Evolutionary conservation across 1,140 invertebrate species (phyloP).

Genomic region (Drosophila ohnishii): DNA sequence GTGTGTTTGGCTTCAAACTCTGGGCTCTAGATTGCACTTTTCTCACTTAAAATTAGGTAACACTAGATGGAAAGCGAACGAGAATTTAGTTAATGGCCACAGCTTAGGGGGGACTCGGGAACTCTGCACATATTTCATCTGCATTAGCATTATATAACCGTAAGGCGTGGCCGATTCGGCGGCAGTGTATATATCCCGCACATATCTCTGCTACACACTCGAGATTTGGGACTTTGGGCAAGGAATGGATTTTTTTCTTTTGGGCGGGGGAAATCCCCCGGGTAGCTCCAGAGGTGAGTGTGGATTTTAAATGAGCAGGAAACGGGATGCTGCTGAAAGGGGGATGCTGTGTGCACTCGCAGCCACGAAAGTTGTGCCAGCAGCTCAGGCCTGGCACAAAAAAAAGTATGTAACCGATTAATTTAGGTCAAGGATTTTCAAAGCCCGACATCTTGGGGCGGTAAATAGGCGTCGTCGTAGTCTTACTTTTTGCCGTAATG

Average conservation of each 20-base stretch:
- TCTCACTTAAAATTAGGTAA: conserved; percentile 72
- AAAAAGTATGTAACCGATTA: conserved; percentile 56
- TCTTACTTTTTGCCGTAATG: conserved; percentile 32
- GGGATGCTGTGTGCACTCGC: conserved; percentile 35
- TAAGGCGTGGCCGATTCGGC: conserved; percentile 44
- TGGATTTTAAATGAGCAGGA: conserved; percentile 29
- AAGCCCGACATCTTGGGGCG: conserved; percentile 47
- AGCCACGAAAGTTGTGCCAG: conserved; percentile 34
- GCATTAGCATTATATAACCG: conserved; percentile 63
- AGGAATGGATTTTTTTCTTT: conserved; percentile 11
- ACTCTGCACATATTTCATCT: conserved; percentile 25
- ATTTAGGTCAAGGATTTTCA: conserved; percentile 77
- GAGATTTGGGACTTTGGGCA: conserved; percentile 19
- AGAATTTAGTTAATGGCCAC: conserved; percentile 31
- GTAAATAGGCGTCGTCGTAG: conserved; percentile 31
- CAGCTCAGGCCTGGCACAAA: conserved; percentile 27
- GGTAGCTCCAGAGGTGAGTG: conserved; percentile 27
- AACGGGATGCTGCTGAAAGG: conserved; percentile 7
- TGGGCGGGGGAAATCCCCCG: conserved; percentile 8
- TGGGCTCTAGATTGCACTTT: conserved; percentile 57
- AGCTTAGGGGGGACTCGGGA: conserved; percentile 1
- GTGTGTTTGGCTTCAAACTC: conserved; percentile 48
- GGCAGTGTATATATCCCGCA: conserved; percentile 32
- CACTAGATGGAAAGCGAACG: conserved; percentile 49
- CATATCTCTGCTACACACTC: conserved; percentile 25